Base-by-base conservation (phyloP, 2,113 vertebrate genomes). In the Saguinus imperator region DNA sequence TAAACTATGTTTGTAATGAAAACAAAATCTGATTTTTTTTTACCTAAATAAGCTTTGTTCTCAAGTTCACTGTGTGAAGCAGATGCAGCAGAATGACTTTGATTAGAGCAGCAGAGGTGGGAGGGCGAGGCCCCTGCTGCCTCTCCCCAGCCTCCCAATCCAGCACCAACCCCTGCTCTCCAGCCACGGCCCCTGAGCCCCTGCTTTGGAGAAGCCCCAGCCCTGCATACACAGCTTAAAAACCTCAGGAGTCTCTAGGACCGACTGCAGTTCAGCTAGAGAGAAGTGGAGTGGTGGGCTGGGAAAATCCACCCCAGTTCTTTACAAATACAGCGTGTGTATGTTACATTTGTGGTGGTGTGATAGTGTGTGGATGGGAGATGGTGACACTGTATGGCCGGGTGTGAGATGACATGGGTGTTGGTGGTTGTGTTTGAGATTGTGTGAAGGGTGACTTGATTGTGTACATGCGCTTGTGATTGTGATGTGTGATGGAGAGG, bases 291-390 rank as follows among this genome's bases (percentile, higher is more conserved):
- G 73, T 18, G 6, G 12, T 50, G 73, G 43, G 4, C 48, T 58
- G 1, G n/a, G 43, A 58, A 17, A 68, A 1, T 32, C 57, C 20
- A 5, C 9, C 21, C 21, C 23, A n/a, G 50, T n/a, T 58, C 37
- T 72, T 57, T 14, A 5, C 52, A 66, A 18, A 5, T 2, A 11
- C 11, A 3, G 82, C 1, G 6, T 11, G 43, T 18, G 50, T 35
- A 6, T 8, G 5, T 55, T 66, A 6, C 0, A 0, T 66, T 8
- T 17, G 5, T 29, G 27, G 11, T 8, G 27, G 35, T 16, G 43
- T 40, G 27, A 45, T 80, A 5, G 16, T 16, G 2, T 55, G 25
- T 5, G n/a, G 17, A 6, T 45, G 64, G 35, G n/a, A 70, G 29
- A 72, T 13, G 1, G 37, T 43, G 73, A n/a, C 21, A 29, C 7